Evolutionary conservation across 2,888 invertebrate species (phyloP), one percentile per base, ranked within the genome.

Genomic region (Anthophora plumipes): DNA sequence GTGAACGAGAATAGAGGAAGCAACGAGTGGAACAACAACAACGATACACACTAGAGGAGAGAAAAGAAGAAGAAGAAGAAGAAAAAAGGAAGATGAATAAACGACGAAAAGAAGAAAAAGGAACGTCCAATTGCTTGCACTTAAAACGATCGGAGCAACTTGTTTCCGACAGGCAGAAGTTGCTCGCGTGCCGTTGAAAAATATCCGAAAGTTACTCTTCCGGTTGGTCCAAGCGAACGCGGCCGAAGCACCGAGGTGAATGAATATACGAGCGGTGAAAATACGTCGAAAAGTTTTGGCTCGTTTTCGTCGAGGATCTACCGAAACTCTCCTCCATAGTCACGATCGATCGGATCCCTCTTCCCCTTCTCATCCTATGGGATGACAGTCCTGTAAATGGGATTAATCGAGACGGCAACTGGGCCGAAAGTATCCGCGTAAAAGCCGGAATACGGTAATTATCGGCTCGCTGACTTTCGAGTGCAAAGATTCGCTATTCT

Each of bases 111-210:
- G 54, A n/a, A 54, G 41, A 37, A 57, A 43, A 61, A 75, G 52
- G 9, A 46, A n/a, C 37, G 31, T 25, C 31, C 50, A 59, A 46
- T 64, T 66, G 74, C 68, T 75, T 63, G 60, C 75, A 48, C 61
- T 67, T 77, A 60, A 52, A 66, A 66, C 67, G 77, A 73, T 67
- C 66, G 66, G n/a, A 7, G 66, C 74, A 67, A 67, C 74, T 74
- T 60, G 66, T 67, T 74, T 46, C 60, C 66, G 66, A 46, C 66
- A 25, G 48, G 11, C n/a, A 43, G 54, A 55, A 68, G 77, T 67
- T 61, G 52, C 25, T 66, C 74, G 74, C 64, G 73, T 60, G 66
- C 46, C 78, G 50, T 57, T 80, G 67, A 78, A 72, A 80, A 80
- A 78, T 78, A 72, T 68, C 61, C 39, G 55, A 68, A 78, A 72